Evolutionary conservation across 2,888 invertebrate genomes (phyloP), one percentile per base, ranked within the genome.

Genomic region (Drosophila meridionalis): DNA sequence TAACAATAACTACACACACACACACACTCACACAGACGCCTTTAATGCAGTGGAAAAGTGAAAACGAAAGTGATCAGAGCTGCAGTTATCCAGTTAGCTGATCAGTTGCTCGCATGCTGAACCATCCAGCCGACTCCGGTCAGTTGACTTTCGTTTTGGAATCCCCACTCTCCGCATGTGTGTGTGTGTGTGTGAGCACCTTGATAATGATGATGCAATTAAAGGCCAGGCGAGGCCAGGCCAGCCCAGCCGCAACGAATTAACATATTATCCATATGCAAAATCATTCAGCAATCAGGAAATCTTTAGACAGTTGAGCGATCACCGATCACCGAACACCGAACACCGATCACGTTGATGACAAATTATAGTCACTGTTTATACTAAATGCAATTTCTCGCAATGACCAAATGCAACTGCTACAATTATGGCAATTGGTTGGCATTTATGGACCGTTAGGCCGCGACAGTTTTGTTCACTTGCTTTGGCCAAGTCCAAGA

Each of bases 11-110:
- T 73, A 48, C 32, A 72, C 59, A 42, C 59, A 61, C 14, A 47
- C 60, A 56, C 42, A 47, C 52, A 36, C 53, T 52, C 30, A 53
- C 40, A 40, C 47, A 34, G 58, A 47, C 73, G 73, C 82, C 76
- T 87, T 85, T 87, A 89, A 91, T 90, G 79, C 91, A 83, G 68
- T 89, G 87, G 75, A 89, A 89, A 89, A 91, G 89, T 89, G 89
- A 89, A 89, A 89, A 91, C 86, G 89, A 89, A 89, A 89, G 89
- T 89, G 90, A 79, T 79, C 71, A 72, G 56, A 47, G 69, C 73
- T 81, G 76, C 82, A 70, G 67, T 75, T 72, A 80, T 74, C 67
- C 81, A 74, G 62, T 76, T 79, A 85, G 82, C 68, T 77, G 77
- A 76, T 79, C 80, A 63, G 43, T 65, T 67, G 64, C 40, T 48